Percentiles rank a stretch among this genome's conserved stretches.
These are phyloP conservation scores for Nebria ingens DNA, from an alignment of 1,140 invertebrate species.

Conservation along the genomic window DNA sequence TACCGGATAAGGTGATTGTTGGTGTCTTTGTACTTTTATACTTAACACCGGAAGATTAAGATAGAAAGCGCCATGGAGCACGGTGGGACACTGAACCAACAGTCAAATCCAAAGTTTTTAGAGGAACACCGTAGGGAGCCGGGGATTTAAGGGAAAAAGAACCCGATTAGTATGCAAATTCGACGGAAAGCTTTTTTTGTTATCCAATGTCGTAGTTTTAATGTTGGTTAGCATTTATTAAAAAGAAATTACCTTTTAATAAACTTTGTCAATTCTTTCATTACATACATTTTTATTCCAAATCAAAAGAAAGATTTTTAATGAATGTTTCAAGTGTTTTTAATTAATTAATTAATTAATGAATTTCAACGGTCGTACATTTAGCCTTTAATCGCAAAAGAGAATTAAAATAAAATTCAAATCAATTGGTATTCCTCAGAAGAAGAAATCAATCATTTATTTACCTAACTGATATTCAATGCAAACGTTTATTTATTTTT, in stretches of 20 bases:
- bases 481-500: too few species aligned
- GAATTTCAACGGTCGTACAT: background rate
- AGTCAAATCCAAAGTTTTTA: background rate
- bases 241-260: background rate
- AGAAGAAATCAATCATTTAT: too few species aligned
- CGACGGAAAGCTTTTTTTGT: slow-evolving; percentile 1
- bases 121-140: background rate
- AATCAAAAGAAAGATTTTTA: background rate
- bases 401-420: background rate
- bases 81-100: slow-evolving; percentile 4
- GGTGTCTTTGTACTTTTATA: too few species aligned
- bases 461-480: too few species aligned
- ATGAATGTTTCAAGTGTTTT: background rate
- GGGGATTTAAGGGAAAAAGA: background rate
- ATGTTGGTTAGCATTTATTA: background rate
- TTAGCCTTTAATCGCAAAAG: background rate
- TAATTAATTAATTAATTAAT: background rate
- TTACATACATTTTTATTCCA: background rate
- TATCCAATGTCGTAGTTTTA: background rate
- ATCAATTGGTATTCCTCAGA: too few species aligned
- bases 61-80: too few species aligned
- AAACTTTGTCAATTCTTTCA: too few species aligned
- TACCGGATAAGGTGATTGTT: too few species aligned
- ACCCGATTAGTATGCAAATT: slow-evolving; percentile 1
- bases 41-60: slow-evolving; percentile 2